These are phyloP conservation scores for Tromatobia lineatoria DNA, from an alignment of 2,888 invertebrate genomes.

Conservation along the genomic window DNA sequence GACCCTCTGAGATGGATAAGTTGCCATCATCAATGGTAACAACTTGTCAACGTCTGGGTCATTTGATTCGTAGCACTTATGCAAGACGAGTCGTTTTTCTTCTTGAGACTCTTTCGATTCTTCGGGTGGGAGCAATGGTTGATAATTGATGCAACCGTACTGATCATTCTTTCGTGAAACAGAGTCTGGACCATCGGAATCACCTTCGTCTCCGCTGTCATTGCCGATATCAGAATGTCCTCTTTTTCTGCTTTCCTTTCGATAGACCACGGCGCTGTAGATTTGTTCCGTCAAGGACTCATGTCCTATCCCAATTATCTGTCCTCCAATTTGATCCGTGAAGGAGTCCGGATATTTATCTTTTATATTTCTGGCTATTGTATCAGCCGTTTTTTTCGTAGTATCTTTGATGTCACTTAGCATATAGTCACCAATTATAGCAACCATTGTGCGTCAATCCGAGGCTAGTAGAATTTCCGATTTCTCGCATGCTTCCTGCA, in stretches of 20 bases:
- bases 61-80: too few relatives aligned
- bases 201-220: constrained; percentile 6
- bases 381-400: not conserved
- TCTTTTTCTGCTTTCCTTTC: not conserved
- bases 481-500: too few relatives aligned
- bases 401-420: not conserved
- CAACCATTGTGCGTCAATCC: constrained; percentile 10
- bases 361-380: not conserved
- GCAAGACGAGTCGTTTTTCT: constrained; percentile 18
- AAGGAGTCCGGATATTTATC: constrained; percentile 14
- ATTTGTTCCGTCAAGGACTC: constrained; percentile 7
- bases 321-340: not conserved
- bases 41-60: too few relatives aligned
- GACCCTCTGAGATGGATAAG: too few relatives aligned
- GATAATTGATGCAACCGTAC: constrained; percentile 35
- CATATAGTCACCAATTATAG: constrained; percentile 23
- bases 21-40: too few relatives aligned
- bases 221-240: too few relatives aligned
- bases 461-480: not conserved
- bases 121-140: constrained; percentile 20
- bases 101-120: constrained; percentile 16
- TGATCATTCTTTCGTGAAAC: constrained; percentile 17
- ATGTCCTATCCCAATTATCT: not conserved
- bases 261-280: constrained; percentile 6
- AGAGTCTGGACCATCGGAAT: not conserved